phyloP scores from a whole-genome alignment of 2,113 vertebrate species.

The Zosterops borbonicus region DNA sequence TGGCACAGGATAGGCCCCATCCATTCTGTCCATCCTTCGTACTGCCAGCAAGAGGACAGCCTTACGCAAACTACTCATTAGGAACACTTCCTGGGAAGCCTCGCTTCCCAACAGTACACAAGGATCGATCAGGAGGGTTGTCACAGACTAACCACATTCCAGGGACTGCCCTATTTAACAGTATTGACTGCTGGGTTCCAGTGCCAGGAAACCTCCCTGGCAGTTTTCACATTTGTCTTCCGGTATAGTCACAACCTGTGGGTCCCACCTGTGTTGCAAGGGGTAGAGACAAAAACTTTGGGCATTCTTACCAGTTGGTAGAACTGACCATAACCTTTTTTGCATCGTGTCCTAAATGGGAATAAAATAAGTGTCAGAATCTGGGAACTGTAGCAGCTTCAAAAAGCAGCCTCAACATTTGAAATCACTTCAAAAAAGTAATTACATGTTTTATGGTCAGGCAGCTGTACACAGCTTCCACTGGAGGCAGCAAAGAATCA shows the following conservation, averaged over 20 bases:
- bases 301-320: not conserved
- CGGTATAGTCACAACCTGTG: not conserved
- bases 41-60: not conserved
- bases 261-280: not conserved
- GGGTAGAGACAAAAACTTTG: not conserved
- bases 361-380: not conserved
- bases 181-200: not conserved
- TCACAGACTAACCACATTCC: not conserved
- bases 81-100: not conserved
- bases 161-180: not conserved
- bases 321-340: not conserved
- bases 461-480: not conserved
- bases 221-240: not conserved
- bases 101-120: not conserved
- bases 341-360: not conserved
- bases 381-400: not conserved
- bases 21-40: not conserved
- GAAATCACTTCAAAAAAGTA: not conserved
- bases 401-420: not conserved
- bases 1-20: not conserved
- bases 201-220: not conserved
- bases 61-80: conserved; percentile 2
- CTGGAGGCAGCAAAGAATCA: conserved; percentile 10
- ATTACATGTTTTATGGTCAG: not conserved
- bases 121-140: not conserved